phyloP scores from a whole-genome alignment of 2,113 vertebrate species.

The Solea solea region DNA sequence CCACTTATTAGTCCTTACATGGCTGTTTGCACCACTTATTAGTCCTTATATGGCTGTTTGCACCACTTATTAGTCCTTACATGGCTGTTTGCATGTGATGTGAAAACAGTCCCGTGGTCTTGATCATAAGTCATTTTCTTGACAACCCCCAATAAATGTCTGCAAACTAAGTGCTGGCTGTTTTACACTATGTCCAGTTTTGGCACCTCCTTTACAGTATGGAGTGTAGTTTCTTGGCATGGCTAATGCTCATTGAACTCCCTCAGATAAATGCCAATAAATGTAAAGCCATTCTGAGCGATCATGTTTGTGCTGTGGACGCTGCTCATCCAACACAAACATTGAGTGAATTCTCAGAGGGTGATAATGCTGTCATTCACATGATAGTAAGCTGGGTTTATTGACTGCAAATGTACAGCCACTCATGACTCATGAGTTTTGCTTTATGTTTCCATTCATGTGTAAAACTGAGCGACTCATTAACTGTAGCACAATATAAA shows the following conservation, averaged over 20 bases:
- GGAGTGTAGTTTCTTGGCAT: conserved; percentile 26
- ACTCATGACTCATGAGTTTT: not conserved
- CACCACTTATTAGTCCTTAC: conserved; percentile 19
- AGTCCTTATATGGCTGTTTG: conserved; percentile 25
- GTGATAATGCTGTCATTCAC: not conserved
- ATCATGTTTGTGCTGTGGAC: conserved; percentile 46
- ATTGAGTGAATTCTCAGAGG: not conserved
- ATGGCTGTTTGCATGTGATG: conserved; percentile 20
- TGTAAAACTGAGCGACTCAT: not conserved
- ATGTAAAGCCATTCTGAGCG: conserved; percentile 44
- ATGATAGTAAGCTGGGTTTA: conserved; percentile 21
- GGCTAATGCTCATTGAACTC: conserved; percentile 40
- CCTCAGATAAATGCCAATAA: conserved; percentile 48
- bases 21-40: conserved; percentile 22
- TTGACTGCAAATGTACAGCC: not conserved
- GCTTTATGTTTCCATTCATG: not conserved
- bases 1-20: conserved; percentile 21
- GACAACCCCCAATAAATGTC: conserved; percentile 41
- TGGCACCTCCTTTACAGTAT: conserved; percentile 30
- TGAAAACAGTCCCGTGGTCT: conserved; percentile 1
- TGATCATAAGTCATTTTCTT: conserved; percentile 38
- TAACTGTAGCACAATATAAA: too few species aligned
- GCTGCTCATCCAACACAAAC: conserved; percentile 60
- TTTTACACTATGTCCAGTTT: conserved; percentile 19
- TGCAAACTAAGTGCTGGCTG: conserved; percentile 31